Evolutionary conservation across 2,888 invertebrate species (phyloP).

Genomic region (Automeris io): DNA sequence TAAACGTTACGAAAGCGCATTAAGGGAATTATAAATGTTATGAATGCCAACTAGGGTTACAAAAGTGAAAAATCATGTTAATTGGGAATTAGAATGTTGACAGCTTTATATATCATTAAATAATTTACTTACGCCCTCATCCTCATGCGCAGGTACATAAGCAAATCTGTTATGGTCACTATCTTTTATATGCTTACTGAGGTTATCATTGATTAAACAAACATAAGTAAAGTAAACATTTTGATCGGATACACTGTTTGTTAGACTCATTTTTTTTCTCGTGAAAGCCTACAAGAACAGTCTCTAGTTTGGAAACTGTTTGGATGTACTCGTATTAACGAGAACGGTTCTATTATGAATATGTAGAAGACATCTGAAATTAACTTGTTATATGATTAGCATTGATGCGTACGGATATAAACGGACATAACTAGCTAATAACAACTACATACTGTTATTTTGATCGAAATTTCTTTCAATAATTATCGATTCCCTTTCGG

Average conservation of each 20-base stretch:
- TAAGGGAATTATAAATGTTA: no score
- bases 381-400: not conserved
- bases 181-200: constrained; percentile 20
- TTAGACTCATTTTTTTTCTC: constrained; percentile 26
- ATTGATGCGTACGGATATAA: not conserved
- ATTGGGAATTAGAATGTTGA: no score
- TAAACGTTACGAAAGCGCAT: no score
- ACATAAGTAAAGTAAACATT: constrained; percentile 51
- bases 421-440: not conserved
- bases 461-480: not conserved
- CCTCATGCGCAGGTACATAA: constrained; percentile 18
- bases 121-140: constrained; percentile 29
- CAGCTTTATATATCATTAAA: no score
- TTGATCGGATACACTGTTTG: constrained; percentile 50
- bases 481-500: not conserved
- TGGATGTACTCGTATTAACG: not conserved
- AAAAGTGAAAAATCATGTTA: no score
- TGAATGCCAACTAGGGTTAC: no score
- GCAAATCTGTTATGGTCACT: constrained; percentile 15
- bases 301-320: not conserved
- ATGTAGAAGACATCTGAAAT: not conserved
- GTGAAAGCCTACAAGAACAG: not conserved
- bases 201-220: constrained; percentile 47
- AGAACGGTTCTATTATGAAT: no score
- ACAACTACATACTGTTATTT: not conserved